These are phyloP conservation scores for Lordiphosa clarofinis DNA, from an alignment of 1,140 invertebrate genomes.

Conservation along the genomic window DNA sequence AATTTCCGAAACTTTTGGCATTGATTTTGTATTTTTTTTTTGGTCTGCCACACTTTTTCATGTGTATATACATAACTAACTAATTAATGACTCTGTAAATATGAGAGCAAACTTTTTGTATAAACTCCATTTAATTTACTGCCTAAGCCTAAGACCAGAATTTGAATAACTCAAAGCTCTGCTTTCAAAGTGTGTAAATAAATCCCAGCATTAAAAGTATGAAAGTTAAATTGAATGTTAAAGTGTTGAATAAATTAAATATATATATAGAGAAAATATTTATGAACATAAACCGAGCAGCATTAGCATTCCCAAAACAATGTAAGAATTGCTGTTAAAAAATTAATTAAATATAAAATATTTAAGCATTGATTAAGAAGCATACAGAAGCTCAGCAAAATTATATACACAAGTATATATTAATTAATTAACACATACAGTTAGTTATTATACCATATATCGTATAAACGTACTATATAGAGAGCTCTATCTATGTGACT, in stretches of 20 bases:
- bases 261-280: constrained; percentile 48
- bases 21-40: not conserved
- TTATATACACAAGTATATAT: constrained; percentile 18
- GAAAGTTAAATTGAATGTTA: constrained; percentile 53
- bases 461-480: constrained; percentile 9
- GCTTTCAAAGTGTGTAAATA: constrained; percentile 52
- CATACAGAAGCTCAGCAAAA: constrained; percentile 56
- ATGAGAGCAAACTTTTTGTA: constrained; percentile 20
- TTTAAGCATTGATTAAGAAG: constrained; percentile 28
- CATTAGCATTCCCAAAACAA: constrained; percentile 8
- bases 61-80: constrained; percentile 1
- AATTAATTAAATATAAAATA: constrained; percentile 27
- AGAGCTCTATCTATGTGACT: constrained; percentile 44
- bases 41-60: not conserved
- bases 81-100: constrained; percentile 39
- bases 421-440: constrained; percentile 21
- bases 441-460: constrained; percentile 44
- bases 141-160: constrained; percentile 9
- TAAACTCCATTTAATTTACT: constrained; percentile 16
- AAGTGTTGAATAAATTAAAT: constrained; percentile 52
- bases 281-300: constrained; percentile 23
- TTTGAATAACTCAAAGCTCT: constrained; percentile 2
- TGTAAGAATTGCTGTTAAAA: constrained; percentile 36
- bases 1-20: not conserved
- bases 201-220: constrained; percentile 25